Evolutionary conservation across 2,888 invertebrate species (phyloP).

Genomic region (Ceratothoa steindachneri): DNA sequence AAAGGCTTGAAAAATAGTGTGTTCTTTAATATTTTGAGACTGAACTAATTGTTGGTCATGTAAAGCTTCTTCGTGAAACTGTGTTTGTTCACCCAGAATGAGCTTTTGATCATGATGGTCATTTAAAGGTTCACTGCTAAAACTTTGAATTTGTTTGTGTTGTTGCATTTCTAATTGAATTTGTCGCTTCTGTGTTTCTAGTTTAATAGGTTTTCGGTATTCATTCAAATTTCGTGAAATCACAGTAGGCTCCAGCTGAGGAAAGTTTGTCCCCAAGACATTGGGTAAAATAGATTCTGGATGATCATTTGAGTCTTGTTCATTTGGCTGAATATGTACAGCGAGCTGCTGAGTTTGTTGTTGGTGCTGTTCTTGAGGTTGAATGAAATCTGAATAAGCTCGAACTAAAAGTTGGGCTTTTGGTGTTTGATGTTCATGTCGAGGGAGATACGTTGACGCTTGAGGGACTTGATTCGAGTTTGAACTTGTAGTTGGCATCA

Average conservation of each 20-base stretch:
- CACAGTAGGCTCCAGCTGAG: slow-evolving; percentile 27
- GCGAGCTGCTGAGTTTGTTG: slow-evolving; percentile 4
- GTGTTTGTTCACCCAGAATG: not conserved
- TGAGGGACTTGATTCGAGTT: slow-evolving; percentile 10
- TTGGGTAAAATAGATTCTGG: slow-evolving; percentile 19
- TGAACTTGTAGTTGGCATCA: slow-evolving; percentile 33
- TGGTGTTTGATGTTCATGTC: slow-evolving; percentile 41
- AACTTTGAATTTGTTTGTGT: slow-evolving; percentile 1
- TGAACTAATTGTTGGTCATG: not conserved
- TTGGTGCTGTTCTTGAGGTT: slow-evolving; percentile 23
- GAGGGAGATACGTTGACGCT: slow-evolving; percentile 23
- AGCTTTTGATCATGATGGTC: not conserved
- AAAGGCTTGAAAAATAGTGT: not conserved
- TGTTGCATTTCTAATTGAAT: slow-evolving; percentile 23
- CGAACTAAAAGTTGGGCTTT: slow-evolving; percentile 42
- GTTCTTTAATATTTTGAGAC: not conserved
- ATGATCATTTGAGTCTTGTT: slow-evolving; percentile 11
- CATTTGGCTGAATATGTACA: not conserved
- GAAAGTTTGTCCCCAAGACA: slow-evolving; percentile 23
- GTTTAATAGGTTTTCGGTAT: slow-evolving; percentile 25
- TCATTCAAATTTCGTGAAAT: slow-evolving; percentile 23
- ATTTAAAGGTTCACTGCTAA: not conserved
- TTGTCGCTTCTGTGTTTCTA: slow-evolving; percentile 26
- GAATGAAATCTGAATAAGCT: slow-evolving; percentile 32
- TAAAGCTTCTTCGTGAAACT: not conserved